These are phyloP conservation scores for Centroberyx gerrardi DNA, from an alignment of 2,797 vertebrate species.

Conservation along the genomic window DNA sequence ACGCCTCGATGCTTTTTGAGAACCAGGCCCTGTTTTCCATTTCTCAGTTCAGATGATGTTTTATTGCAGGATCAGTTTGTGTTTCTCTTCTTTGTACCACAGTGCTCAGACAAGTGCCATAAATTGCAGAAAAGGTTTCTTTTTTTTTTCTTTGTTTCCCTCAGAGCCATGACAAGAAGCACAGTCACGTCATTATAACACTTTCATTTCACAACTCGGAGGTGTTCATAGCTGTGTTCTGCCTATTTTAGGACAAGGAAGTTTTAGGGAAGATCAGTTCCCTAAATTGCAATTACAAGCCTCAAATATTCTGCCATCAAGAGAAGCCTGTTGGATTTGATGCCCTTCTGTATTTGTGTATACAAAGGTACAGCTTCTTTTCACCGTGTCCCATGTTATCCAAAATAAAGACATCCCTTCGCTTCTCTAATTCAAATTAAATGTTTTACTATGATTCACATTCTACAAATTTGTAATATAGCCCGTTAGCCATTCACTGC, in stretches of 20 bases:
- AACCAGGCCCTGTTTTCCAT: background rate
- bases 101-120: slow-evolving; percentile 30
- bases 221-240: slow-evolving; percentile 2
- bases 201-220: background rate
- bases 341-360: slow-evolving; percentile 2
- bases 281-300: background rate
- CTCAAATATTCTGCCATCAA: background rate
- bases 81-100: slow-evolving; percentile 8
- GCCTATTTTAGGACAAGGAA: background rate
- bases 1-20: slow-evolving; percentile 5
- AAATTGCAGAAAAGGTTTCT: slow-evolving; percentile 7
- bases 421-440: slow-evolving; percentile 2
- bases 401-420: slow-evolving; percentile 10
- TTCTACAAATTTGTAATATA: slow-evolving; percentile 39
- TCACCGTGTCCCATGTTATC: slow-evolving; percentile 7
- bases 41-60: slow-evolving; percentile 14
- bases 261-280: background rate
- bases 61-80: slow-evolving; percentile 3
- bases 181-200: background rate
- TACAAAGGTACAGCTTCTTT: background rate
- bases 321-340: slow-evolving; percentile 3
- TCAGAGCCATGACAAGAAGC: slow-evolving; percentile 2
- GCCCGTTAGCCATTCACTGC: slow-evolving; percentile 8
- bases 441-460: slow-evolving; percentile 9
- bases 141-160: background rate